Evolutionary conservation across 2,888 invertebrate species (phyloP).

Genomic region (Hylaea fasciaria): DNA sequence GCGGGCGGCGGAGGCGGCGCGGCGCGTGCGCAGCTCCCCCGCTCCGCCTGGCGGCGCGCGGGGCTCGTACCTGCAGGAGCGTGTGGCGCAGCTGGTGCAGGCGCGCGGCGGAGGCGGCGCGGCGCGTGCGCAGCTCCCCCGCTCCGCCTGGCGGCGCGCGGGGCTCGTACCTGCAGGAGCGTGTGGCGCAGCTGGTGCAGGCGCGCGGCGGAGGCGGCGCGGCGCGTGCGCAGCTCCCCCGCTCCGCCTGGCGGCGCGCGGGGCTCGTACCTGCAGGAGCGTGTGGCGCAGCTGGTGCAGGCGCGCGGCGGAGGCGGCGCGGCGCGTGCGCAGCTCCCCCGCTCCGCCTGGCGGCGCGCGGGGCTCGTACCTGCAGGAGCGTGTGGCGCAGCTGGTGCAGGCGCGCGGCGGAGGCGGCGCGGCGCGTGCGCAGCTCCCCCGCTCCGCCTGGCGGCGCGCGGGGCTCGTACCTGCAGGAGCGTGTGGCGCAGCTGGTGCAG

Average conservation of each 20-base stretch:
- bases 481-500: constrained; percentile 93
- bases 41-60: constrained; percentile 92
- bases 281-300: constrained; percentile 93
- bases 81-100: constrained; percentile 93
- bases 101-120: constrained; percentile 91
- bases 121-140: constrained; percentile 90
- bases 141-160: constrained; percentile 92
- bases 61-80: too few relatives aligned
- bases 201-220: constrained; percentile 91
- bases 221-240: constrained; percentile 90
- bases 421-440: constrained; percentile 90
- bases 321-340: constrained; percentile 90
- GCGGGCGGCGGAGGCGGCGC: constrained; percentile 91
- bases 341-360: constrained; percentile 92
- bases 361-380: too few relatives aligned
- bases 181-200: constrained; percentile 93
- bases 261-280: too few relatives aligned
- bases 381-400: constrained; percentile 93
- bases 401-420: constrained; percentile 91
- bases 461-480: too few relatives aligned
- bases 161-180: too few relatives aligned
- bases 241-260: constrained; percentile 92
- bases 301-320: constrained; percentile 91
- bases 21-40: constrained; percentile 91
- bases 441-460: constrained; percentile 92